Base-by-base conservation (phyloP, 2,888 invertebrate genomes). In the Erebia aethiops region DNA sequence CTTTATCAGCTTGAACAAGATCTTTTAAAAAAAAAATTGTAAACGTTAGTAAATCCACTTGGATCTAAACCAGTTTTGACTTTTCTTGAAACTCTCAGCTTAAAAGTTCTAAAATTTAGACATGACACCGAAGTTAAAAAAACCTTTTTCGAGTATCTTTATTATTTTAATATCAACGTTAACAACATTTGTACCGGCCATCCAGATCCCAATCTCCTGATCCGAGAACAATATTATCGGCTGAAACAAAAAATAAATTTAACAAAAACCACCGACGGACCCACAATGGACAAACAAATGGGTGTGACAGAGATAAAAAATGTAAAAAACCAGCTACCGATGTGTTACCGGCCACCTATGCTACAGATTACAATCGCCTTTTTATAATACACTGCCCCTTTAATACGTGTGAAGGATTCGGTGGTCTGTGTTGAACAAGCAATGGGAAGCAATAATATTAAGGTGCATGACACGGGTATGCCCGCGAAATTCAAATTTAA, bases 171-270 rank as follows among this genome's bases (percentile, higher is more conserved):
- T 62, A 62, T 62, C 62, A 49, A 46, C 21, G 62, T 62, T 62
- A 75, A 73, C 74, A 74, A 76, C 72, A 72, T 76, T 72, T 81
- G 80, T 77, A 81, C 86, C 81, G 81, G 78, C 80, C 82, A 80
- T 80, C 77, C 77, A 75, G 87, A 88, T 88, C 80, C 66, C 77
- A 77, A 87, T 88, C 87, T 80, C 76, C 79, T 82, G 83, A 81
- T 82, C 81, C 81, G 80, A 84, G 85, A 84, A 89, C 88, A 88
- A 88, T 88, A 87, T 86, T 87, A 88, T 88, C 89, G 85, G 83
- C 82, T 79, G 81, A 78, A 77, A 81, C 78, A 78, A 81, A 78
- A 85, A 84, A 84, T 74, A 81, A 62, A 79, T 76, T 80, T 79
- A 82, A 82, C 78, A 78, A 80, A 80, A 76, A 78, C 75, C 79